Conservation (phyloP, 2,797 vertebrate genomes). For the Schizopygopsis malacanthus region DNA sequence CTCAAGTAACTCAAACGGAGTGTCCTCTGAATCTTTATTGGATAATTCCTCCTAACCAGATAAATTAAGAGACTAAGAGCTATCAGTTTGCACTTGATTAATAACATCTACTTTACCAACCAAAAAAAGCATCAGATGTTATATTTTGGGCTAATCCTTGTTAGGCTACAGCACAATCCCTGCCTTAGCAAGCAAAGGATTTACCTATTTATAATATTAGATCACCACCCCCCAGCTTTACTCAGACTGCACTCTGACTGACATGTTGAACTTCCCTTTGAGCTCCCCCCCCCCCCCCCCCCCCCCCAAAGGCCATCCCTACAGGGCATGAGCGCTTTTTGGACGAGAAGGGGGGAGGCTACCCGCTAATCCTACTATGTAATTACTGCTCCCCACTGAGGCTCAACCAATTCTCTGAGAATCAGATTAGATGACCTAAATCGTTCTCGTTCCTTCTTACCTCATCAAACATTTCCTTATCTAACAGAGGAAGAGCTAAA, state of each 20-base stretch:
- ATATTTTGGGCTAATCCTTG: slow-evolving; percentile 56
- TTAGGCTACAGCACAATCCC: slow-evolving; percentile 38
- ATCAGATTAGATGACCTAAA: slow-evolving; percentile 87
- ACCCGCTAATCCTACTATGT: slow-evolving; percentile 85
- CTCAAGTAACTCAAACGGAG: slow-evolving; percentile 41
- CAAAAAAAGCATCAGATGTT: slow-evolving; percentile 42
- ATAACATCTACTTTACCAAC: slow-evolving; percentile 29
- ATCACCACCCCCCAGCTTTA: slow-evolving; percentile 10
- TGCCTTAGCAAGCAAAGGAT: slow-evolving; percentile 48
- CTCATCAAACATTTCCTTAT: slow-evolving; percentile 87
- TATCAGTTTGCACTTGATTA: slow-evolving; percentile 50
- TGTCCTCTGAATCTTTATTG: slow-evolving; percentile 27
- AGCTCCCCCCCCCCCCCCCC: background rate
- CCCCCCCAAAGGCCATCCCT: background rate
- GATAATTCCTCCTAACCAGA: slow-evolving; percentile 54
- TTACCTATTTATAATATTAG: slow-evolving; percentile 55
- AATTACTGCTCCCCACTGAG: slow-evolving; percentile 86
- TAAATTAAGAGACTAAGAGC: slow-evolving; percentile 49
- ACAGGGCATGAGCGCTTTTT: slow-evolving; percentile 62
- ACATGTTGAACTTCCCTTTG: slow-evolving; percentile 18
- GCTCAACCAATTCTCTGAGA: slow-evolving; percentile 78
- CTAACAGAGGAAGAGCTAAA: slow-evolving; percentile 79
- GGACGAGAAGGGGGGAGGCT: slow-evolving; percentile 23
- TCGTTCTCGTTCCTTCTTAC: slow-evolving; percentile 78
- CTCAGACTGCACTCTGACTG: slow-evolving; percentile 36